Percentiles rank a stretch among this genome's conserved stretches.
These are phyloP conservation scores for Chloroceryle aenea DNA, from an alignment of 2,113 vertebrate genomes.

Conservation along the genomic window DNA sequence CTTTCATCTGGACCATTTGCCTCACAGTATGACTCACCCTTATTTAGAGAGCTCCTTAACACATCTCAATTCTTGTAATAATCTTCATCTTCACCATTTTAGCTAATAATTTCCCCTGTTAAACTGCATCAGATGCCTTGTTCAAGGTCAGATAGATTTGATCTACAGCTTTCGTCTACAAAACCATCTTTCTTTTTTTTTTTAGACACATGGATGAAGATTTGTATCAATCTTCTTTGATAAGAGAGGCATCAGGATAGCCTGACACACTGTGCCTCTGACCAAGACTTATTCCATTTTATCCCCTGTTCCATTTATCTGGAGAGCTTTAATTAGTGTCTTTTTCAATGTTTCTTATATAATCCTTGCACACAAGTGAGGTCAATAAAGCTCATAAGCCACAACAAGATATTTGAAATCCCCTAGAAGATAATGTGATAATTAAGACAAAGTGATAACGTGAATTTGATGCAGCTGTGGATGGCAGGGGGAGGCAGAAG, in stretches of 20 bases:
- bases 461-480: background rate
- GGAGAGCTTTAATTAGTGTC: background rate
- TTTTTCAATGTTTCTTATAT: background rate
- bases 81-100: conserved; percentile 16
- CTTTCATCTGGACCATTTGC: conserved; percentile 29
- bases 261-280: background rate
- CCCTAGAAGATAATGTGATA: background rate
- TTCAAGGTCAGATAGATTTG: conserved; percentile 33
- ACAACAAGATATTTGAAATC: background rate
- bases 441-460: background rate
- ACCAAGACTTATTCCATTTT: background rate
- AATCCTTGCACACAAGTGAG: background rate
- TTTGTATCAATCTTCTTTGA: conserved; percentile 20
- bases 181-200: background rate
- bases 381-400: background rate
- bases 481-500: background rate
- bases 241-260: background rate
- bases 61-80: conserved; percentile 17
- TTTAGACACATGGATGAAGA: background rate
- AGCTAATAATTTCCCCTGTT: conserved; percentile 32
- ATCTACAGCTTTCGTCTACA: conserved; percentile 5
- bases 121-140: background rate
- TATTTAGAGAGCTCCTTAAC: conserved; percentile 4
- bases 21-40: conserved; percentile 11
- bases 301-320: background rate